Conservation (phyloP, 2,113 vertebrate species). For the Tylochromis polylepis region DNA sequence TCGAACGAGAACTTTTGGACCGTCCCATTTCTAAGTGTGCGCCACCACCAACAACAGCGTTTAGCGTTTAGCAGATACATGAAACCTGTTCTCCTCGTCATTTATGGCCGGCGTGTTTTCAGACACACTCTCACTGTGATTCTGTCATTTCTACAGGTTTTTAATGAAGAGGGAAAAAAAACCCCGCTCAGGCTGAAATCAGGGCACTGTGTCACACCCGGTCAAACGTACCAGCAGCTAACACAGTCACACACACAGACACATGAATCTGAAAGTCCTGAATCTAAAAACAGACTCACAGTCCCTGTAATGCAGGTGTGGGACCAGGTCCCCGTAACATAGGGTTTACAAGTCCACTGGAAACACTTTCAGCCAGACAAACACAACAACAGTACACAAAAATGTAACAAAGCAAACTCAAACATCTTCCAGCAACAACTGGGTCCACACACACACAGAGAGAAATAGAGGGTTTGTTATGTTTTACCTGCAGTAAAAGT, state of each 20-base stretch:
- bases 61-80: neutral
- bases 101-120: neutral
- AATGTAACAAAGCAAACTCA: neutral
- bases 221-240: neutral
- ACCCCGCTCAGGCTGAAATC: neutral
- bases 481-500: slow-evolving; percentile 28
- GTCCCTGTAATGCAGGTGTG: neutral
- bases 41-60: neutral
- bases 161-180: neutral
- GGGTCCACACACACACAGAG: neutral
- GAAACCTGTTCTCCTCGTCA: neutral
- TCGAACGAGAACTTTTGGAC: neutral
- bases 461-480: neutral
- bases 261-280: neutral
- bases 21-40: neutral
- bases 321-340: neutral
- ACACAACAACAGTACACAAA: neutral
- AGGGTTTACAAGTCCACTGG: neutral
- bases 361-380: neutral
- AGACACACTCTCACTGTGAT: neutral
- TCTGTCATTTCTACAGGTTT: neutral
- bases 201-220: neutral
- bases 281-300: neutral
- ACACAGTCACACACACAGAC: neutral
- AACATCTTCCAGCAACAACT: neutral